Conservation (phyloP, 2,797 vertebrate genomes). For the Triplophysa bombifrons region DNA sequence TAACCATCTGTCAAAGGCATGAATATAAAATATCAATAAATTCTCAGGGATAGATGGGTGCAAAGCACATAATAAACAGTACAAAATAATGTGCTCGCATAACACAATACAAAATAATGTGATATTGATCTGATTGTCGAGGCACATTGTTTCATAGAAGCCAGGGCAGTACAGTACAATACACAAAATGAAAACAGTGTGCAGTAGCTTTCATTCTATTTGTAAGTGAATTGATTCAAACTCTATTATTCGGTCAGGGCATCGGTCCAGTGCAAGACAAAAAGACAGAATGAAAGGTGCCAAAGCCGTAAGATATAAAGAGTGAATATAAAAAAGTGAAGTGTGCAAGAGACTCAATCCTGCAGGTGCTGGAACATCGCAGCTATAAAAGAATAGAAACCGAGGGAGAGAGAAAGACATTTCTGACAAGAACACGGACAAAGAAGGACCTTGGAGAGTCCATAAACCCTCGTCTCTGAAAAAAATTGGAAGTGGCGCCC, state of each 20-base stretch:
- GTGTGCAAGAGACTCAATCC: not conserved
- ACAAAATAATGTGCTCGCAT: no score
- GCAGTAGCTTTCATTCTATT: not conserved
- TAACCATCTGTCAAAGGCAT: no score
- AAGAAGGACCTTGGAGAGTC: conserved; percentile 43
- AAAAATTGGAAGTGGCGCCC: conserved; percentile 47
- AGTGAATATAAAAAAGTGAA: conserved; percentile 10
- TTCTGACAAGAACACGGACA: conserved; percentile 9
- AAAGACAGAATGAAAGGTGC: not conserved
- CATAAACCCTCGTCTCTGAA: conserved; percentile 33
- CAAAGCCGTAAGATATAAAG: conserved; percentile 26
- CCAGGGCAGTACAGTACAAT: not conserved
- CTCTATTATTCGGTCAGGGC: conserved; percentile 20
- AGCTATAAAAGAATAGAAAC: conserved; percentile 2
- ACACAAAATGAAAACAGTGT: not conserved
- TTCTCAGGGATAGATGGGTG: no score
- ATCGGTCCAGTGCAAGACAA: conserved; percentile 13
- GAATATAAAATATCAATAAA: no score
- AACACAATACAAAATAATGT: no score
- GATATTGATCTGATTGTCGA: no score
- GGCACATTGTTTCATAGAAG: no score
- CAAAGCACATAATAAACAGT: not conserved
- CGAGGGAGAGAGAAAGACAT: conserved; percentile 1
- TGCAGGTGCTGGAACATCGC: conserved; percentile 20
- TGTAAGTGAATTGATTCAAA: conserved; percentile 25